phyloP scores from a whole-genome alignment of 2,797 vertebrate species.

The Trachurus trachurus region DNA sequence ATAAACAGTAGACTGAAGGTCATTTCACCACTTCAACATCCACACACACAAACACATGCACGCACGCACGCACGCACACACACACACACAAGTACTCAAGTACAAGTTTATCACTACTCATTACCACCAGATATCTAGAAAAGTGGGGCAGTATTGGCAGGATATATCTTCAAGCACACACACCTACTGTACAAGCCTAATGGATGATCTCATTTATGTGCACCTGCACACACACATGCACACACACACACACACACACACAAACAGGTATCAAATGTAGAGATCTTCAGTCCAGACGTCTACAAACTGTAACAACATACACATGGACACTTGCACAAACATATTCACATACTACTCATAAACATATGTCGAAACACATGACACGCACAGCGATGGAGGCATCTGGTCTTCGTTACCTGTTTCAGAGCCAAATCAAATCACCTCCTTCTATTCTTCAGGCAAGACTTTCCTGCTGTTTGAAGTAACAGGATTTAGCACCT shows the following conservation, averaged over 20 bases:
- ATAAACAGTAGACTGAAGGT: conserved; percentile 49
- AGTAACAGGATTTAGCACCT: conserved; percentile 48
- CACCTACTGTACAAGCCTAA: background rate
- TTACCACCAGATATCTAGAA: conserved; percentile 37
- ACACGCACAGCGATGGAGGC: conserved; percentile 34
- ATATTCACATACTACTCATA: conserved; percentile 33
- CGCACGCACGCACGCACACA: too few species aligned
- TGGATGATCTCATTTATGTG: conserved; percentile 56
- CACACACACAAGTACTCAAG: conserved; percentile 13
- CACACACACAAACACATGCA: conserved; percentile 16
- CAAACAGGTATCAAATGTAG: conserved; percentile 30
- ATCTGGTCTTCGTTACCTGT: conserved; percentile 76
- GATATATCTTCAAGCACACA: background rate
- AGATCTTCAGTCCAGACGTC: conserved; percentile 47
- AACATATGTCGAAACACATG: conserved; percentile 35
- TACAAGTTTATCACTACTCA: conserved; percentile 38
- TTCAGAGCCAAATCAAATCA: conserved; percentile 60
- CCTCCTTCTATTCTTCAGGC: conserved; percentile 40
- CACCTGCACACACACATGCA: conserved; percentile 49
- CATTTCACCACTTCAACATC: conserved; percentile 35
- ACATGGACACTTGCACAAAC: conserved; percentile 33
- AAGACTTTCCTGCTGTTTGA: conserved; percentile 52
- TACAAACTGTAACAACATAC: conserved; percentile 36
- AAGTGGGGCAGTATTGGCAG: conserved; percentile 13
- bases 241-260: background rate